Conservation (phyloP, 2,113 vertebrate genomes). For the human region GRCh38 chr17:67760001-67760500, state of each 20-base stretch:
- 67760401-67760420: too few relatives aligned
- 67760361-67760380: neutral
- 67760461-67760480: too few relatives aligned
- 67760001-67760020: neutral
- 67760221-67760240: neutral
- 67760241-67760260: neutral
- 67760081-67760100: neutral
- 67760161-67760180: neutral
- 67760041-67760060: neutral
- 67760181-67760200: neutral
- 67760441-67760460: too few relatives aligned
- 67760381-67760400: too few relatives aligned
- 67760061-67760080: neutral
- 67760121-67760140: neutral
- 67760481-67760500: too few relatives aligned
- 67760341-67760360: slow-evolving; percentile 6
- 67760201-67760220: neutral
- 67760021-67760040: neutral
- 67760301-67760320: neutral
- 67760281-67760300: neutral
- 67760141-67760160: neutral
- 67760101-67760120: neutral
- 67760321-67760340: neutral
- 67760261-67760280: neutral
- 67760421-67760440: too few relatives aligned